Conservation (phyloP, 2,797 vertebrate genomes). For the Limnodromus scolopaceus region DNA sequence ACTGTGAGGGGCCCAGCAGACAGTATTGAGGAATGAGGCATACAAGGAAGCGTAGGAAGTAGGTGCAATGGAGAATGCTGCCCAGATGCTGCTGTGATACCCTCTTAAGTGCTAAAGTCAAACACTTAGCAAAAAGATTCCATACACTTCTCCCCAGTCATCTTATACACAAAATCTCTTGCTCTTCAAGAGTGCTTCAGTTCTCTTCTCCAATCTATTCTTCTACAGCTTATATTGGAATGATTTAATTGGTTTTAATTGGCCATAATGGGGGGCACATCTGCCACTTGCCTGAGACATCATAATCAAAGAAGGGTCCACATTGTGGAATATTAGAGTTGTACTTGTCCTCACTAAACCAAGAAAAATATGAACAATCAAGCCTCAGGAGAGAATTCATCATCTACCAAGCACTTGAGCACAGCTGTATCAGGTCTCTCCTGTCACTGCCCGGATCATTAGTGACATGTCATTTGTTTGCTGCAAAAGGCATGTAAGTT, state of each 20-base stretch:
- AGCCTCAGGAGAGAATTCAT: neutral
- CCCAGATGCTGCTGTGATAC: neutral
- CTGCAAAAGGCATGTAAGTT: constrained; percentile 28
- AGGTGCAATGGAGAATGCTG: neutral
- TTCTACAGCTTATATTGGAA: neutral
- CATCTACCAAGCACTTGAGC: neutral
- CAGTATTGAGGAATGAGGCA: neutral
- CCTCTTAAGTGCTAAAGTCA: neutral
- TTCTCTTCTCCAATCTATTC: neutral
- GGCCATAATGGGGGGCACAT: neutral
- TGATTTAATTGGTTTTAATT: constrained; percentile 8
- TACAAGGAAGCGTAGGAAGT: constrained; percentile 32
- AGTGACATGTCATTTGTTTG: constrained; percentile 40
- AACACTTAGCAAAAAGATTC: neutral
- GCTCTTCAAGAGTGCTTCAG: neutral
- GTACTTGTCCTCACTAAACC: neutral
- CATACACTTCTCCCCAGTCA: rapidly evolving
- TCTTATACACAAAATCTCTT: neutral
- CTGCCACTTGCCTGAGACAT: neutral
- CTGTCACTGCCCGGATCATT: constrained; percentile 8
- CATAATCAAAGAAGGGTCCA: neutral
- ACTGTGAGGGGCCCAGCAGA: constrained; percentile 33
- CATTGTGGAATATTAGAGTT: neutral
- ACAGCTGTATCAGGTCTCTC: constrained; percentile 23
- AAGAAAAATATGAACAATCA: neutral